A percentile compares a stretch with the other conserved stretches of the same genome.
phyloP scores from a whole-genome alignment of 1,140 invertebrate species.

The Bemisia tabaci region DNA sequence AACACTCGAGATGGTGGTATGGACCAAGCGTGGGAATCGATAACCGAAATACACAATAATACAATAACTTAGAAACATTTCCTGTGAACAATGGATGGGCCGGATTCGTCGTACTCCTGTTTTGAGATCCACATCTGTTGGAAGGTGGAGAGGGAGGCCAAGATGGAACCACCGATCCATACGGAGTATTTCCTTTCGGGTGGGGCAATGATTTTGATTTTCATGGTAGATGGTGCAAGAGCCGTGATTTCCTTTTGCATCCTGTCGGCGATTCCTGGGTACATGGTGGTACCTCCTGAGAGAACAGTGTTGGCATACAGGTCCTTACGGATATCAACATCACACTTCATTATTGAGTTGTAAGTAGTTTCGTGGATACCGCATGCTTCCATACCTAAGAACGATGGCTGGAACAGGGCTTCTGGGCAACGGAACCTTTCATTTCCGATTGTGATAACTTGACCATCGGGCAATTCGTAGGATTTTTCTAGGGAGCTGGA shows the following conservation, averaged over 20 bases:
- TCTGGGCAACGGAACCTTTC: constrained; percentile 83
- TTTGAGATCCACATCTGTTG: constrained; percentile 94
- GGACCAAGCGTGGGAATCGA: background rate
- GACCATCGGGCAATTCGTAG: constrained; percentile 88
- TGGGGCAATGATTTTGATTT: constrained; percentile 72
- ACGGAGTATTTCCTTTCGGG: constrained; percentile 73
- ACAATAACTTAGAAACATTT: constrained; percentile 75
- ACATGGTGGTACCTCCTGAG: constrained; percentile 95
- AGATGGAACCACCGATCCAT: constrained; percentile 77
- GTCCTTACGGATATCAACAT: constrained; percentile 86
- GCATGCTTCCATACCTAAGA: constrained; percentile 89
- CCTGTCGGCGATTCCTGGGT: constrained; percentile 72
- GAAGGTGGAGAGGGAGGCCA: constrained; percentile 76
- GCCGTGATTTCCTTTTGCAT: constrained; percentile 66
- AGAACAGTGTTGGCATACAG: constrained; percentile 92
- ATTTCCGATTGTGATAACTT: constrained; percentile 70
- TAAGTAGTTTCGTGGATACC: constrained; percentile 91
- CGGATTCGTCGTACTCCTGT: constrained; percentile 89
- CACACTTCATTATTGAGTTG: constrained; percentile 96
- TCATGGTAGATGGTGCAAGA: constrained; percentile 57
- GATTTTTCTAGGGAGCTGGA: constrained; percentile 85
- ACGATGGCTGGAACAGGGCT: constrained; percentile 89
- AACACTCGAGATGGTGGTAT: background rate
- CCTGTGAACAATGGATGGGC: constrained; percentile 85
- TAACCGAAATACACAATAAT: background rate